A percentile compares a stretch with the other conserved stretches of the same genome.
Conservation (phyloP, 2,888 invertebrate genomes). For the Temnothorax rugatulus region DNA sequence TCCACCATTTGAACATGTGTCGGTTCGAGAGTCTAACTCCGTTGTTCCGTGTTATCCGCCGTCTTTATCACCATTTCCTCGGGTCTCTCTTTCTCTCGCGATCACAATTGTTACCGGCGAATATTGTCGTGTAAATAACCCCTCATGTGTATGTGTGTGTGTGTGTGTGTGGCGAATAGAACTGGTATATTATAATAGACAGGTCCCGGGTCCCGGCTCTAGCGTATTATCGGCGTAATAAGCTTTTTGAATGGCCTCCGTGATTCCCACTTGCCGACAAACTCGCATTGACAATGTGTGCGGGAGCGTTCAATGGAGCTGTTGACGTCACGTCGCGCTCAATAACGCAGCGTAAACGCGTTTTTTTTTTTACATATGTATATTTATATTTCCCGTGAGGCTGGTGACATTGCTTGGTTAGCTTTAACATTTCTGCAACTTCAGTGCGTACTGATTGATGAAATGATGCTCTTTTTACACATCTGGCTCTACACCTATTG, state of each 20-base stretch:
- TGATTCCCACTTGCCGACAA: slow-evolving; percentile 36
- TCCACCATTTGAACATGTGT: slow-evolving; percentile 23
- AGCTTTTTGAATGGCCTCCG: slow-evolving; percentile 53
- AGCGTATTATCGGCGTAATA: slow-evolving; percentile 53
- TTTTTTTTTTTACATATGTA: neutral
- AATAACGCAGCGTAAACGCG: neutral
- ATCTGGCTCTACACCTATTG: neutral
- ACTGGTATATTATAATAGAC: slow-evolving; percentile 49
- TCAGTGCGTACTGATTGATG: neutral
- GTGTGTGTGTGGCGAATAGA: slow-evolving; percentile 46
- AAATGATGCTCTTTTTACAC: neutral
- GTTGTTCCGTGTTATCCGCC: slow-evolving; percentile 42
- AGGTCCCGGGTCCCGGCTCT: slow-evolving; percentile 18
- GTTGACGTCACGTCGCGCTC: slow-evolving; percentile 8
- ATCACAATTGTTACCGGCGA: slow-evolving; percentile 30
- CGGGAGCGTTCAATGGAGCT: neutral
- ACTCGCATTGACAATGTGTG: neutral
- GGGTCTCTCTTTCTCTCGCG: neutral
- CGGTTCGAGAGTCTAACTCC: slow-evolving; percentile 18
- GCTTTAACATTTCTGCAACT: neutral
- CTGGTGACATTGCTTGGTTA: neutral
- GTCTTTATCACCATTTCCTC: slow-evolving; percentile 6
- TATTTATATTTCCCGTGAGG: neutral
- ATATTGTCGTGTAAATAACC: slow-evolving; percentile 70
- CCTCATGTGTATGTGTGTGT: neutral